Percentiles rank a stretch among this genome's conserved stretches.
These are phyloP conservation scores for Diabrotica virgifera DNA, from an alignment of 1,140 invertebrate genomes.

Conservation along the genomic window DNA sequence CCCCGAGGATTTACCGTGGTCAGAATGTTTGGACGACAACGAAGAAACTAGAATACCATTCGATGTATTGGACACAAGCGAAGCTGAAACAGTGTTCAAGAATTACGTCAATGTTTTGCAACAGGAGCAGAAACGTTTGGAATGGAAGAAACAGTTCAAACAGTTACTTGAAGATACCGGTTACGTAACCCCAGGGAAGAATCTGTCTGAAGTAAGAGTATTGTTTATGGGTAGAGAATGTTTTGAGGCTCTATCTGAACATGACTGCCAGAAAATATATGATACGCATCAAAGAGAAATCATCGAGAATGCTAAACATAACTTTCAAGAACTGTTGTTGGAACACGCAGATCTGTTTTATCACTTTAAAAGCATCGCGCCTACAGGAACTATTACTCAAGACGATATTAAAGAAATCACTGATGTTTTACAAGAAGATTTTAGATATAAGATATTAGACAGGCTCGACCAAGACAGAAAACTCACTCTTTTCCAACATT, in stretches of 20 bases:
- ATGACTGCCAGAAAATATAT: slow-evolving; percentile 90
- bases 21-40: slow-evolving; percentile 66
- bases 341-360: slow-evolving; percentile 95
- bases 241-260: slow-evolving; percentile 86
- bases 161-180: slow-evolving; percentile 90
- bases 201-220: slow-evolving; percentile 86
- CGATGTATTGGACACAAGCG: slow-evolving; percentile 84
- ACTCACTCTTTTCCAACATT: slow-evolving; percentile 89
- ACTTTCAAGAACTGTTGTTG: slow-evolving; percentile 89
- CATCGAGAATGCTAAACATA: slow-evolving; percentile 85
- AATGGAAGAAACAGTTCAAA: slow-evolving; percentile 94
- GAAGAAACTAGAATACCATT: slow-evolving; percentile 80
- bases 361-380: slow-evolving; percentile 87
- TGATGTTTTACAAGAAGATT: slow-evolving; percentile 87
- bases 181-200: slow-evolving; percentile 91
- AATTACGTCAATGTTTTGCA: slow-evolving; percentile 88
- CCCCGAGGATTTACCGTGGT: slow-evolving; percentile 75
- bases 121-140: slow-evolving; percentile 83
- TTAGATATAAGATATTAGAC: slow-evolving; percentile 90
- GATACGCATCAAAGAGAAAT: slow-evolving; percentile 92
- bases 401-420: slow-evolving; percentile 93
- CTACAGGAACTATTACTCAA: slow-evolving; percentile 86
- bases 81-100: slow-evolving; percentile 88
- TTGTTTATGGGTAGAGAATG: slow-evolving; percentile 94
- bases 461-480: slow-evolving; percentile 91